Percentiles rank a stretch among this genome's conserved stretches.
Evolutionary conservation across 2,888 invertebrate genomes (phyloP).

Genomic region (Helicoverpa assulta): DNA sequence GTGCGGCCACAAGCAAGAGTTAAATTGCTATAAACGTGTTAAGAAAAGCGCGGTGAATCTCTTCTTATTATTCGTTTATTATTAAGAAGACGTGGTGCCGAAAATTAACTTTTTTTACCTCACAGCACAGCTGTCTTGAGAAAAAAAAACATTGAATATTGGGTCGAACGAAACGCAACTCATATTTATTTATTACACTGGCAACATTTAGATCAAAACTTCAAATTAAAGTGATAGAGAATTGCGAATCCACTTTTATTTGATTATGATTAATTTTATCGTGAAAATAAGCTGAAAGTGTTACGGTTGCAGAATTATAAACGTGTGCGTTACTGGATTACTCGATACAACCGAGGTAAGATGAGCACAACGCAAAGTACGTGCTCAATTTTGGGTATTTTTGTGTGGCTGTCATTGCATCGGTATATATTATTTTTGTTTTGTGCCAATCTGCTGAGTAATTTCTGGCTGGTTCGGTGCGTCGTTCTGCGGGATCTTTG

Average conservation of each 20-base stretch:
- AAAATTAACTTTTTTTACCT: too few relatives aligned
- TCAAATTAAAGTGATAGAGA: constrained; percentile 62
- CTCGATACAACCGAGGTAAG: constrained; percentile 55
- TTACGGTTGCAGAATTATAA: constrained; percentile 43
- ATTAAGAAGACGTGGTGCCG: too few relatives aligned
- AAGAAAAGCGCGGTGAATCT: too few relatives aligned
- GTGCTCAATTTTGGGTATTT: constrained; percentile 26
- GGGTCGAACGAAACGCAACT: constrained; percentile 11
- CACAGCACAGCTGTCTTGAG: background rate
- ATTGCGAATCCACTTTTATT: constrained; percentile 57
- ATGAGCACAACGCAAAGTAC: constrained; percentile 5
- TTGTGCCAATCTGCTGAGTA: constrained; percentile 74
- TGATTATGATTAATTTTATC: constrained; percentile 63
- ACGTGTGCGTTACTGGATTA: constrained; percentile 33
- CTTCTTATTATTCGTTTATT: too few relatives aligned
- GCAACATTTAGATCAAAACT: constrained; percentile 53
- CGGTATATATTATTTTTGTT: constrained; percentile 70
- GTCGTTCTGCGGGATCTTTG: constrained; percentile 41
- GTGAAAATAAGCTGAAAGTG: constrained; percentile 55
- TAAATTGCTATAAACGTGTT: too few relatives aligned
- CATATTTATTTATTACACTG: constrained; percentile 20
- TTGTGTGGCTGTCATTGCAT: constrained; percentile 49
- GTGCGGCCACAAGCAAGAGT: too few relatives aligned
- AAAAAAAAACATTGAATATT: background rate
- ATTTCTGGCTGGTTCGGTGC: constrained; percentile 60